Conservation (phyloP, 1,140 invertebrate species). For the Bombus terrestris region DNA sequence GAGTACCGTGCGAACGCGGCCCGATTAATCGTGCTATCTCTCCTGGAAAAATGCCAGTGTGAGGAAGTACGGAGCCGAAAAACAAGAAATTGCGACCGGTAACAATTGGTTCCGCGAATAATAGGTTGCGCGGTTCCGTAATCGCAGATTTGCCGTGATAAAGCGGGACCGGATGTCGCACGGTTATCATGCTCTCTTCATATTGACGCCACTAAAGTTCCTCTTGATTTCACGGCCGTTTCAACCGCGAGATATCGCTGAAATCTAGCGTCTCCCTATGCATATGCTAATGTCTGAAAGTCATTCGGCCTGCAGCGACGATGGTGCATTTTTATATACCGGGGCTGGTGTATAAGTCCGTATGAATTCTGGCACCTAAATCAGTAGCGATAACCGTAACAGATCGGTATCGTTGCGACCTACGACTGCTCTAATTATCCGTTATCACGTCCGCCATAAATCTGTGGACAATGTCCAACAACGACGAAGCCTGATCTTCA, state of each 20-base stretch:
- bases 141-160: conserved; percentile 32
- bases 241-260: conserved; percentile 42
- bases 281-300: conserved; percentile 43
- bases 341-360: too few species aligned
- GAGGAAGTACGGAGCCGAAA: conserved; percentile 1
- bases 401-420: conserved; percentile 50
- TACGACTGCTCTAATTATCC: conserved; percentile 45
- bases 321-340: background rate
- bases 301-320: background rate
- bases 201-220: too few species aligned
- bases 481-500: conserved; percentile 47
- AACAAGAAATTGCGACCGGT: conserved; percentile 18
- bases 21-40: conserved; percentile 33
- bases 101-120: conserved; percentile 34
- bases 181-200: conserved; percentile 13
- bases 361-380: background rate
- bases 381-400: background rate
- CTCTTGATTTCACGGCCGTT: conserved; percentile 3
- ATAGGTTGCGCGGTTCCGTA: conserved; percentile 21
- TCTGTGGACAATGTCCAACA: conserved; percentile 34
- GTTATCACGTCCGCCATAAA: conserved; percentile 36
- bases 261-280: conserved; percentile 44
- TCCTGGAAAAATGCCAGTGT: too few species aligned
- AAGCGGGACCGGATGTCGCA: conserved; percentile 6
- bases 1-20: background rate